Evolutionary conservation across 2,797 vertebrate genomes (phyloP).

Genomic region (Spheniscus humboldti): DNA sequence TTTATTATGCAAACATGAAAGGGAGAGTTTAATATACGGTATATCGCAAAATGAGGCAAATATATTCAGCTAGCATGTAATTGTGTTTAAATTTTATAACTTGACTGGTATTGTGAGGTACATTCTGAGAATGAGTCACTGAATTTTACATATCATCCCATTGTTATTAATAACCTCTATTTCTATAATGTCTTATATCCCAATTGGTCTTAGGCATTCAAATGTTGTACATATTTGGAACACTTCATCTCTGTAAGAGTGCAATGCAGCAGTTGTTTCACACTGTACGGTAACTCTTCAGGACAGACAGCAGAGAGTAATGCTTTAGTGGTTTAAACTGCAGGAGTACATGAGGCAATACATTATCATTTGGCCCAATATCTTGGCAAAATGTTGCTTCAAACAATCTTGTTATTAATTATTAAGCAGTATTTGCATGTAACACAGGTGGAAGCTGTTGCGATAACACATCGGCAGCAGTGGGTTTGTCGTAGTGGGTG

Average conservation of each 20-base stretch:
- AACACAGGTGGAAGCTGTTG: not conserved
- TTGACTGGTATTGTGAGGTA: not conserved
- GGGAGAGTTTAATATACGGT: not conserved
- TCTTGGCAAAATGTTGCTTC: not conserved
- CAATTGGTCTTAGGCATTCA: not conserved
- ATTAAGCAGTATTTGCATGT: not conserved
- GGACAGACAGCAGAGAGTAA: not conserved
- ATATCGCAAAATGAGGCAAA: not conserved
- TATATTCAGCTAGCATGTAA: not conserved
- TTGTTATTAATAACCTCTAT: not conserved
- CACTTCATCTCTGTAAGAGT: not conserved
- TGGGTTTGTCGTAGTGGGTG: not conserved
- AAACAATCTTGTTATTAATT: not conserved
- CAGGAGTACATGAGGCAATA: not conserved
- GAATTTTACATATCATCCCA: not conserved
- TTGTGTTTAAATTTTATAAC: not conserved
- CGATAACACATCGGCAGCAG: not conserved
- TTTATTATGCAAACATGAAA: constrained; percentile 23
- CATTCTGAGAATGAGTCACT: not conserved
- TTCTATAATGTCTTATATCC: not conserved
- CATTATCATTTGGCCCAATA: not conserved
- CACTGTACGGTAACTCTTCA: not conserved
- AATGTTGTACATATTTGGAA: not conserved
- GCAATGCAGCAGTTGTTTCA: not conserved
- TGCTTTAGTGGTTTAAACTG: not conserved